Evolutionary conservation across 2,113 vertebrate genomes (phyloP), one percentile per base, ranked within the genome.

Genomic region (Pelvicachromis taeniatus): DNA sequence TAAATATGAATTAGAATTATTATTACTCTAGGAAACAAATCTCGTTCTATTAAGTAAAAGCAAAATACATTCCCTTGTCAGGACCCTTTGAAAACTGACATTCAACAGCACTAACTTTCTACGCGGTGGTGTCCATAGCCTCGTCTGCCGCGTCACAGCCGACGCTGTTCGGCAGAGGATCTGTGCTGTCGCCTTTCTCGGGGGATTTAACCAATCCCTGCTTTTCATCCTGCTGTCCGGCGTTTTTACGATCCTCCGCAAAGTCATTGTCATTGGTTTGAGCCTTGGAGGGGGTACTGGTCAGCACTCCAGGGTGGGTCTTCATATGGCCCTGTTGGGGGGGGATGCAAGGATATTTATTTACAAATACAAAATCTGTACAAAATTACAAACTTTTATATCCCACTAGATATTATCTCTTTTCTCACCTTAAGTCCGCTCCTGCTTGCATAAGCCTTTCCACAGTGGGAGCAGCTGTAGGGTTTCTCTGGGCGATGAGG

Each of bases 241-340:
- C 40, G 35, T 89, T 95, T 23, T 85, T 92, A 81, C 23, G 77
- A 6, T 93, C 93, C 42, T 93, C 95, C 5, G 19, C 45, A 70
- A 38, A 59, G 35, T 96, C 93, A 58, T 40, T 93, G 78, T 89
- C 94, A 89, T 87, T 92, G 91, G 91, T 90, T 77, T 90, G 93
- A 83, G 83, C 85, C 93, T 90, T 95, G 88, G 82, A 61, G 59
- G 86, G 88, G 29, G 92, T 87, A 55, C 53, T 94, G 70, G 68
- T 88, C 78, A 81, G 23, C 4, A 65, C 87, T 82, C 89, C 94
- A 1, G 95, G 94, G 78, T 96, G 96, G 40, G 85, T 93, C 91
- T 96, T 96, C 96, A 96, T 96, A 83, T 96, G 96, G 9, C 96
- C 96, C 96, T 96, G 93, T 89, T 33, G 75, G 90, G 23, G 90